Evolutionary conservation across 2,888 invertebrate genomes (phyloP), one percentile per base, ranked within the genome.

Genomic region (Bimastos eiseni): DNA sequence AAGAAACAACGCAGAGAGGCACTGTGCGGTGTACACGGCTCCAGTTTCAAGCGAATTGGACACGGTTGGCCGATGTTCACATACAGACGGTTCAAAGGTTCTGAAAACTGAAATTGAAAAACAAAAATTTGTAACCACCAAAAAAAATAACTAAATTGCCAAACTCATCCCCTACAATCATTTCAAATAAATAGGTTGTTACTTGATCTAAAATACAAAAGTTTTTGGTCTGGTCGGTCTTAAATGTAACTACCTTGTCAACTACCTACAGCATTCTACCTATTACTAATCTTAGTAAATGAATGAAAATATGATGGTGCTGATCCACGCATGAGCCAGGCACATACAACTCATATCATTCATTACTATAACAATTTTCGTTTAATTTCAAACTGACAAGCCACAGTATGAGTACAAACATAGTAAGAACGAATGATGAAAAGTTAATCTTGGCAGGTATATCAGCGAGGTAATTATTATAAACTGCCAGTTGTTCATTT

Each of bases 51-150:
- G 36, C 86, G 34, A 24, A 86, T 86, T 86, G 86, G 86, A 86
- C 86, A 86, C 8, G 86, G 86, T 37, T 86, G 86, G 86, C 86
- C 17, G 37, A 86, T 86, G 86, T 86, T 86, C 34, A 86, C 86
- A 86, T 86, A 86, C 0, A 86, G 86, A 36, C 86, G 86, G 36
- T 86, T 86, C 86, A 36, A 24, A 11, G 24, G 15, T 34, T 86
- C 86, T 24, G 86, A 86, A 37, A 24, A 86, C 86, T 86, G 86
- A 21, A 24, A 86, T 37, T 86, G 86, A 86, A 86, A 86, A 13
- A 86, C 4, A 34, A 86, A 17, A 8, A 11, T 70, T 70, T n/a
- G 70, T 8, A 8, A 70, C 30, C 30, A 70, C 30, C 11, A 70
- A n/a, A 8, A 70, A 30, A 8, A 70, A 70, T 21, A 70, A n/a